Percentiles rank a stretch among this genome's conserved stretches.
phyloP scores from a whole-genome alignment of 2,113 vertebrate species.

The Halichoerus grypus region DNA sequence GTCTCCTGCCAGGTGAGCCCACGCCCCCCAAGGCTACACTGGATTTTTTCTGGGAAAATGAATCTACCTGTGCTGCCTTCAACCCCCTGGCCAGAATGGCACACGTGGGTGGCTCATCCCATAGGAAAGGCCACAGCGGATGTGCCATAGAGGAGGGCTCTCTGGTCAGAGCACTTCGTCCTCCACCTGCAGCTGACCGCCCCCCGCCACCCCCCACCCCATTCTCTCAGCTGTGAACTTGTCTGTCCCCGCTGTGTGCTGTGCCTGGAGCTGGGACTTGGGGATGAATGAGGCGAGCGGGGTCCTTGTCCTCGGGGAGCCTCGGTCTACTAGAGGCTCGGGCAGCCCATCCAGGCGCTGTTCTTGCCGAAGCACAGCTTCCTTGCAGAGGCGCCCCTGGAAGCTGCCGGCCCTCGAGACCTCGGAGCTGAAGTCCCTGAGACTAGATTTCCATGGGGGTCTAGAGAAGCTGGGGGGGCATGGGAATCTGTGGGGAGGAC shows the following conservation, averaged over 20 bases:
- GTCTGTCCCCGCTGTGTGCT: rapidly evolving
- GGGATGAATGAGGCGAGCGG: rapidly evolving
- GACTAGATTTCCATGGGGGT: neutral
- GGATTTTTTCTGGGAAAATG: neutral
- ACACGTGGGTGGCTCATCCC: rapidly evolving
- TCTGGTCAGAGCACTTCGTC: neutral
- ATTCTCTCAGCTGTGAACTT: neutral
- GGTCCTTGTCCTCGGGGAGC: rapidly evolving
- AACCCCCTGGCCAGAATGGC: neutral
- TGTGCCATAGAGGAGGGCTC: neutral
- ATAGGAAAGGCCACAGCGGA: neutral
- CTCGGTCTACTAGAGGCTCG: neutral
- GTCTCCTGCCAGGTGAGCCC: neutral
- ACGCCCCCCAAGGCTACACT: rapidly evolving
- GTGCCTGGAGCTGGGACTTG: neutral
- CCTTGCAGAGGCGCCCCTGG: rapidly evolving
- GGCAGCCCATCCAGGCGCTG: neutral
- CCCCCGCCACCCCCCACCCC: neutral
- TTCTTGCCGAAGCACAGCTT: neutral
- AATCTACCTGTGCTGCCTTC: too few relatives aligned
- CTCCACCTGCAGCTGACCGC: neutral
- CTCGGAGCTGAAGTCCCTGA: neutral
- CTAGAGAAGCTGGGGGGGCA: neutral
- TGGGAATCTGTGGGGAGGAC: neutral
- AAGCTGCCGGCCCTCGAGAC: neutral